Evolutionary conservation across 1,140 invertebrate genomes (phyloP), one percentile per base, ranked within the genome.

Genomic region (Eupeodes corollae): DNA sequence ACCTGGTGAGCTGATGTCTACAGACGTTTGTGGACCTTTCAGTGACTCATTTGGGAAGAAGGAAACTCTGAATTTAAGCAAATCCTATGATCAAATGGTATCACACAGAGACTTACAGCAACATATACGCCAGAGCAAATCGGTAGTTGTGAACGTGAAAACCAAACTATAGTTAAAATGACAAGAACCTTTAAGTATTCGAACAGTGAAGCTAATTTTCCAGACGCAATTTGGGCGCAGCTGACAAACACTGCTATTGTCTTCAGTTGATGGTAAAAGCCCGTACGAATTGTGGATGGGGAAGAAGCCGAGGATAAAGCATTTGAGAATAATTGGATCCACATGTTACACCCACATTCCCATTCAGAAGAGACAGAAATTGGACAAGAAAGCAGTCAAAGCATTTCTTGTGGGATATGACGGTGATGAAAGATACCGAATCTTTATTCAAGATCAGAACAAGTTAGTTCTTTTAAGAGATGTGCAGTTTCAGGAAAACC

Each of bases 101-200:
- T 65, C 35, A 57, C 37, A 18, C 56, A 68, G 39, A 50, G 52
- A 43, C 15, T 62, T 11, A 65, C 54, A 19, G 55, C 54, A 12
- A 55, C 59, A 9, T 62, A 66, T 42, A 69, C 58, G n/a, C 63
- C 59, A 14, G 48, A 67, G 42, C 63, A 68, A 48, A 70, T 67
- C 55, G 60, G 58, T 1, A 44, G 44, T 31, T 57, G 48, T 38
- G 61, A 68, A 48, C 46, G 59, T 26, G 61, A 67, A 44, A 68
- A 62, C 44, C 50, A 59, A 11, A 69, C 63, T 13, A 52, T 69
- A 5, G 54, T 69, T 14, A 62, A 69, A 52, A 57, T 58, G 49
- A 59, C 62, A 6, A 58, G 60, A 54, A 56, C 57, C 12, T 54
- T 65, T 18, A 65, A 61, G 46, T 56, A 67, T 51, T 60, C 61